Conservation (phyloP, 1,140 invertebrate species). For the Cheumatopsyche charites region DNA sequence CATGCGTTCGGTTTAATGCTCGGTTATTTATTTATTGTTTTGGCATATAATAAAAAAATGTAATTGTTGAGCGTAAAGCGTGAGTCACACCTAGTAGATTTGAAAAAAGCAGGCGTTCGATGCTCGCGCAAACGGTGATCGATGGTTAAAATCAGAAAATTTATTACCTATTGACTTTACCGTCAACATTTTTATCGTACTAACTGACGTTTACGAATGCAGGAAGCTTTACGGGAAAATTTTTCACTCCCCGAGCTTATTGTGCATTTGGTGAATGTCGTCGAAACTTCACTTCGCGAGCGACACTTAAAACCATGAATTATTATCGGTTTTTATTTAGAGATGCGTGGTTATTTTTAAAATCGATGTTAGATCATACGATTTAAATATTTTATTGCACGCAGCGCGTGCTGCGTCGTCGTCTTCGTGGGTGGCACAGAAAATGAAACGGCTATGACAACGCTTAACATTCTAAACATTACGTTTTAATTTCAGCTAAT, state of each 20-base stretch:
- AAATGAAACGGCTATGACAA: conserved; percentile 13
- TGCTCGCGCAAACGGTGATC: background rate
- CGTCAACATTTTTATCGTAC: conserved; percentile 12
- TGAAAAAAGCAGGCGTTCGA: background rate
- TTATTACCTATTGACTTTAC: conserved; percentile 11
- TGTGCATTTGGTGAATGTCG: background rate
- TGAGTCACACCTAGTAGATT: conserved; percentile 6
- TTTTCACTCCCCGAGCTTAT: background rate
- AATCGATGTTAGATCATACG: too few species aligned
- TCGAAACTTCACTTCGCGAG: background rate
- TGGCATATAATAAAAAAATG: background rate
- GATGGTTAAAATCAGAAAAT: background rate
- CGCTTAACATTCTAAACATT: conserved; percentile 8
- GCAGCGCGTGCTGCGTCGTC: background rate
- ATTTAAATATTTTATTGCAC: too few species aligned
- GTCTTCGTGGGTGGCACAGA: conserved; percentile 21
- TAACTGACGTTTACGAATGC: conserved; percentile 10
- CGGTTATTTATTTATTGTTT: conserved; percentile 14
- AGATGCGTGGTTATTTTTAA: background rate
- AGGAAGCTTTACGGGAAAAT: background rate
- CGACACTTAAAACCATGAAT: background rate
- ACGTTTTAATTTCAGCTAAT: conserved; percentile 9
- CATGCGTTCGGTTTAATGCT: too few species aligned
- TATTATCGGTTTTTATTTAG: background rate
- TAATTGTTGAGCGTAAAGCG: background rate